phyloP scores from a whole-genome alignment of 2,888 invertebrate species.

The Carabus problematicus region DNA sequence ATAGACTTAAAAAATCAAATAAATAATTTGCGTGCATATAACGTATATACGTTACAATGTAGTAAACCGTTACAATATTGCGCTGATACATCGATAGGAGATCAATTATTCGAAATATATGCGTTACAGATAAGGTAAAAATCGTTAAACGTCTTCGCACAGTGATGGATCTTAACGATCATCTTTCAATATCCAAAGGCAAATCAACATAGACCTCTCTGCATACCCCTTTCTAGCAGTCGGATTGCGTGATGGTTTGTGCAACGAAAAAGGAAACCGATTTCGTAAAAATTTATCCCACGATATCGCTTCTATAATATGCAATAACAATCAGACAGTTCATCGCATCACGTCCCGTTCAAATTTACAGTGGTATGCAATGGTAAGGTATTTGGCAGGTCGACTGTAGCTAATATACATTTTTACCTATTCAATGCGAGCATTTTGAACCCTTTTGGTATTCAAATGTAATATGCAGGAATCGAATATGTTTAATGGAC shows the following conservation, averaged over 20 bases:
- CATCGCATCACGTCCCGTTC: neutral
- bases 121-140: slow-evolving; percentile 26
- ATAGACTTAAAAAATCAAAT: neutral
- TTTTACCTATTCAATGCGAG: slow-evolving; percentile 54
- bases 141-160: slow-evolving; percentile 35
- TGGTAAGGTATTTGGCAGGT: slow-evolving; percentile 45
- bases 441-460: slow-evolving; percentile 56
- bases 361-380: too few species aligned
- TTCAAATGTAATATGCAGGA: slow-evolving; percentile 57
- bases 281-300: slow-evolving; percentile 53
- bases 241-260: slow-evolving; percentile 22
- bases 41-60: neutral
- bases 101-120: slow-evolving; percentile 19
- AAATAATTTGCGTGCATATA: neutral
- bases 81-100: neutral
- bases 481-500: slow-evolving; percentile 61
- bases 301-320: slow-evolving; percentile 54
- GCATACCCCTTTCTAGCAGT: neutral
- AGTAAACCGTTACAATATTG: neutral
- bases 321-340: slow-evolving; percentile 52
- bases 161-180: slow-evolving; percentile 33
- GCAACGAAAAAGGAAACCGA: slow-evolving; percentile 18
- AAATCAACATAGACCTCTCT: too few species aligned
- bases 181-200: slow-evolving; percentile 26
- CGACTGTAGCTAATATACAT: slow-evolving; percentile 57